A percentile compares a stretch with the other conserved stretches of the same genome.
These are phyloP conservation scores for Ostrea denselamellosa DNA, from an alignment of 1,140 invertebrate species.

Conservation along the genomic window DNA sequence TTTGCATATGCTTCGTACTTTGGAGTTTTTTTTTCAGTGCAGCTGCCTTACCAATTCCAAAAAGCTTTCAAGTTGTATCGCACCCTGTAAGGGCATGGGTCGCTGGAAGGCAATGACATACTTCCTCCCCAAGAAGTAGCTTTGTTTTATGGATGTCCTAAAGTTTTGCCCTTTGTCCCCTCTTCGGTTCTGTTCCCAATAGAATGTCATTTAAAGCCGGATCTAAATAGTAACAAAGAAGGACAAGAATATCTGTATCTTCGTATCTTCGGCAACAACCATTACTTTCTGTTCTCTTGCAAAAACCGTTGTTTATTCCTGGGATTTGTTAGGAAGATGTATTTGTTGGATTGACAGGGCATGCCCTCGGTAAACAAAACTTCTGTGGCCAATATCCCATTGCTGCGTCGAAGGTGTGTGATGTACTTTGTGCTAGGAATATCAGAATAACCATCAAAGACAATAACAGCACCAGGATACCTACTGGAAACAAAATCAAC, in stretches of 20 bases:
- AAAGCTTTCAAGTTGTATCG: no score
- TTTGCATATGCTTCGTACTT: no score
- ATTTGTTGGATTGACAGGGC: no score
- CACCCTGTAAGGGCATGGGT: no score
- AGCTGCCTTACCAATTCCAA: no score
- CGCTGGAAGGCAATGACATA: no score
- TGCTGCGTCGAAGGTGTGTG: background rate
- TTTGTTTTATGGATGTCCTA: background rate
- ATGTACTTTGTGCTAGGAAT: background rate
- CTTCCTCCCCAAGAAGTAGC: no score
- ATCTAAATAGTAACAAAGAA: no score
- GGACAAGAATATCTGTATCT: constrained; percentile 58
- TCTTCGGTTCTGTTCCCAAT: no score
- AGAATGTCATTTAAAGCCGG: no score
- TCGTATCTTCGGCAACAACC: constrained; percentile 60
- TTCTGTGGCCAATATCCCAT: background rate
- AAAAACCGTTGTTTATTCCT: background rate
- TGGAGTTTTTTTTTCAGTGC: no score
- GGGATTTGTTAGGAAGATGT: no score
- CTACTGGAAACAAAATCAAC: background rate
- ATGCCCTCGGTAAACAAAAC: background rate
- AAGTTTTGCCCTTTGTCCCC: background rate
- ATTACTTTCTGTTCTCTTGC: constrained; percentile 30
- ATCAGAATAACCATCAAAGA: background rate
- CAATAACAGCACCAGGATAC: constrained; percentile 1